phyloP scores from a whole-genome alignment of 2,888 invertebrate genomes.

The Thyatira batis region DNA sequence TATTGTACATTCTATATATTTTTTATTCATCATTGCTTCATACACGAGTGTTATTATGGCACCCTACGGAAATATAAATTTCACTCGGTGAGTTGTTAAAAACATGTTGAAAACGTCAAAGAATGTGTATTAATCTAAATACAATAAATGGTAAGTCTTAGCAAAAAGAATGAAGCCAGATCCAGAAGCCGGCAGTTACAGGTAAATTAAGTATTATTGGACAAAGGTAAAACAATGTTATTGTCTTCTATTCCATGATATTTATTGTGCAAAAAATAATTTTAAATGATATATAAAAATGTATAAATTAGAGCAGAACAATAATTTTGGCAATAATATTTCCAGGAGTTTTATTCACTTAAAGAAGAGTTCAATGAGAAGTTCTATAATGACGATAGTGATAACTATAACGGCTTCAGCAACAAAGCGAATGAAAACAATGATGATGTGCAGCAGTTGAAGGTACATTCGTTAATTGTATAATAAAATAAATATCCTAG shows the following conservation, averaged over 20 bases:
- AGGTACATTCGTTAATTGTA: conserved; percentile 43
- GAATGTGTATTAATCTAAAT: not conserved
- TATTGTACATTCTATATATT: not conserved
- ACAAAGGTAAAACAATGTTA: not conserved
- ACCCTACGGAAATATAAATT: not conserved
- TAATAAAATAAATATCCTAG: not conserved
- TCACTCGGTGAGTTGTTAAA: not conserved
- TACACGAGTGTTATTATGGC: not conserved
- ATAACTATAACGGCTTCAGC: conserved; percentile 50
- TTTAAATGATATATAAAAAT: not conserved
- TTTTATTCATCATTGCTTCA: not conserved
- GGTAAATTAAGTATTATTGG: conserved; percentile 9
- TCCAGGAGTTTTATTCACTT: conserved; percentile 69
- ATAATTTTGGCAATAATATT: conserved; percentile 17
- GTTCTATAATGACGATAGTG: conserved; percentile 60
- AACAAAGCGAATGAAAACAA: conserved; percentile 37
- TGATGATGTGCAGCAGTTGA: conserved; percentile 59
- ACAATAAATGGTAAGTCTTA: not conserved
- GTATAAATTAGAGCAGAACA: not conserved
- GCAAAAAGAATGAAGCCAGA: not conserved
- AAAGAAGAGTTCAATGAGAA: conserved; percentile 76
- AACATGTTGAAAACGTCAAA: not conserved
- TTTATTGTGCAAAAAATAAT: not conserved
- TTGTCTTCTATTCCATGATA: not conserved
- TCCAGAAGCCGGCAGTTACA: conserved; percentile 31